Evolutionary conservation across 2,113 vertebrate species (phyloP), one percentile per base, ranked within the genome.

Genomic region (Lepisosteus osseus): DNA sequence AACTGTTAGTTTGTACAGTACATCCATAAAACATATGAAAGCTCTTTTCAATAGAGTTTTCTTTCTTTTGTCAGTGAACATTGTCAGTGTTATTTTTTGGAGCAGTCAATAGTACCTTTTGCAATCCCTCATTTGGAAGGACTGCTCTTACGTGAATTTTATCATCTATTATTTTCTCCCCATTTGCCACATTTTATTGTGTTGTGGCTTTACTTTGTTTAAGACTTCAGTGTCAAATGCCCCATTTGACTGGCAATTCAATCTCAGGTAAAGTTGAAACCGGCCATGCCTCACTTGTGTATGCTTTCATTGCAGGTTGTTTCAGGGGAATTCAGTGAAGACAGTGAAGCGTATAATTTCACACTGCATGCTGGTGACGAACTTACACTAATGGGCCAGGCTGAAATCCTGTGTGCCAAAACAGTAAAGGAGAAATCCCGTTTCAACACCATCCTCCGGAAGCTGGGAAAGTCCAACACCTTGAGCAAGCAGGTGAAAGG

Each of bases 261-360:
- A 29, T 29, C 29, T 29, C 29, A 29, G 29, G 29, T 29, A 29
- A 29, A 29, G 29, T 29, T 29, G 29, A 29, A 29, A 29, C 29
- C 0, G 15, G 15, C 8, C 47, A 8, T 51, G 47, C 47, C 47
- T 61, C 59, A 15, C 17, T 40, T 74, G 65, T 71, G 42, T 81
- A 9, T 61, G 41, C 68, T 69, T 79, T 56, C 9, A 61, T 80
- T 42, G 14, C 79, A 99, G 97, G 97, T 99, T 84, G 95, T 97
- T 72, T 99, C 97, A 0, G 96, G 97, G 3, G 97, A 98, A 86
- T 99, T 99, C 93, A 98, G 96, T 43, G 97, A 99, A 85, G 97
- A 99, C 90, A 98, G 96, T 51, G 97, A 99, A 85, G 92, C 96
- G n/a, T 98, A 99, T 87, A 99, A 97, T 89, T 99, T 99, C 87